These are phyloP conservation scores for Plagodis pulveraria DNA, from an alignment of 2,888 invertebrate genomes.

Conservation along the genomic window DNA sequence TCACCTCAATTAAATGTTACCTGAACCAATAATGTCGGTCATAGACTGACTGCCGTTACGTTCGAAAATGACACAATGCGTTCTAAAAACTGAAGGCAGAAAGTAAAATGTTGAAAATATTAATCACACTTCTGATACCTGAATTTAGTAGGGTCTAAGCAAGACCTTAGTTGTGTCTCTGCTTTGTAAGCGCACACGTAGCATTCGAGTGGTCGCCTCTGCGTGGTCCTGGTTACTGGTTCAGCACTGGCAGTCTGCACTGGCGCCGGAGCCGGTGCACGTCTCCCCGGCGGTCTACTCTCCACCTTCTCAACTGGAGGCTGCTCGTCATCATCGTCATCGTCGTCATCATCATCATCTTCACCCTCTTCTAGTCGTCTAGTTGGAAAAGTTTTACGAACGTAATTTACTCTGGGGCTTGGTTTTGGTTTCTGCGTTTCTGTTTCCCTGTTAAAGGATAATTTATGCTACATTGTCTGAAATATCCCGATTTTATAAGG, in stretches of 20 bases:
- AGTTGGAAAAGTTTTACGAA: constrained; percentile 31
- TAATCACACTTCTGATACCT: constrained; percentile 47
- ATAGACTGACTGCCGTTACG: no score
- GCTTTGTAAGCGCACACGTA: constrained; percentile 72
- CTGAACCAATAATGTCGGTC: no score
- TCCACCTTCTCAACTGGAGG: constrained; percentile 36
- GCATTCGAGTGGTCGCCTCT: constrained; percentile 69
- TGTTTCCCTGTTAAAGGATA: constrained; percentile 2
- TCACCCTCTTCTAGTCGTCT: constrained; percentile 48
- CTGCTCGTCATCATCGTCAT: constrained; percentile 58
- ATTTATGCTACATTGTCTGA: not conserved
- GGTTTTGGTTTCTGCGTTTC: not conserved
- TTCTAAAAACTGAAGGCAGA: not conserved
- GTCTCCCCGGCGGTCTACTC: constrained; percentile 34
- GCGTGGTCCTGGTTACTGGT: constrained; percentile 53
- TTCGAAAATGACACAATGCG: not conserved
- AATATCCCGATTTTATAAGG: no score
- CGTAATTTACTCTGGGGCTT: constrained; percentile 6
- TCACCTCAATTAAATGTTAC: no score
- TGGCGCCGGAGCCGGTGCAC: constrained; percentile 39
- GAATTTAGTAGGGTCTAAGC: constrained; percentile 73
- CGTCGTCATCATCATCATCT: constrained; percentile 60
- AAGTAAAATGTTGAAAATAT: not conserved
- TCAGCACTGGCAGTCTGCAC: constrained; percentile 38
- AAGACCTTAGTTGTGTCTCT: constrained; percentile 64